These are phyloP conservation scores for Perdita meconis DNA, from an alignment of 2,888 invertebrate genomes.

Conservation along the genomic window DNA sequence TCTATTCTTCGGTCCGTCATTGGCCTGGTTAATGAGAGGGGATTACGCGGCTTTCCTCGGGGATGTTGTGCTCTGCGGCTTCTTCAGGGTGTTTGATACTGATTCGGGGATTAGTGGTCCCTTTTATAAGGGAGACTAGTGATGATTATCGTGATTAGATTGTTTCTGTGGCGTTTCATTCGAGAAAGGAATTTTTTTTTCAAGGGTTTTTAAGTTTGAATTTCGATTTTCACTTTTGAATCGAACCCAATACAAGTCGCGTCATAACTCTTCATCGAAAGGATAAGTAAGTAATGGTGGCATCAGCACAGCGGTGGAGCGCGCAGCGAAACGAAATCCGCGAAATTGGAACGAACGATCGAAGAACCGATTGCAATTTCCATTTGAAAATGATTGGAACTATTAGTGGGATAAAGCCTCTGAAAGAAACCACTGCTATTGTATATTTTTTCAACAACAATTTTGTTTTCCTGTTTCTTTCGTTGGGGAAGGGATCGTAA, in stretches of 20 bases:
- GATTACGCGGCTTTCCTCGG: not conserved
- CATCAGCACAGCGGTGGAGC: not conserved
- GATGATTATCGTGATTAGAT: too few relatives aligned
- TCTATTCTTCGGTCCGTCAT: conserved; percentile 6
- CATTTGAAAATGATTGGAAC: conserved; percentile 8
- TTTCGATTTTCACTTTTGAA: not conserved
- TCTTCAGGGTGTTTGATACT: not conserved
- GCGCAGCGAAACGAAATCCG: conserved; percentile 18
- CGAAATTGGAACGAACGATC: conserved; percentile 39
- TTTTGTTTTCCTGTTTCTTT: not conserved
- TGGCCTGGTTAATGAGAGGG: conserved; percentile 1
- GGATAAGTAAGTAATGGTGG: conserved; percentile 1
- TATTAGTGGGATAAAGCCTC: conserved; percentile 5
- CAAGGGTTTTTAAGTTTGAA: not conserved
- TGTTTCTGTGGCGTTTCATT: too few relatives aligned
- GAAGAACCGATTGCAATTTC: conserved; percentile 30
- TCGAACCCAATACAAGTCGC: not conserved
- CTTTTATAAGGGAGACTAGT: too few relatives aligned
- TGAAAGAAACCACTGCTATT: not conserved
- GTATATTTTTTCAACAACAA: not conserved
- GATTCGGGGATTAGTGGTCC: too few relatives aligned
- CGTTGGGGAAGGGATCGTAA: not conserved
- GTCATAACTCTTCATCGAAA: not conserved
- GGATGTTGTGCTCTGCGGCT: not conserved
- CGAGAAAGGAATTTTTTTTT: not conserved